phyloP scores from a whole-genome alignment of 2,113 vertebrate genomes.

The Procavia capensis region DNA sequence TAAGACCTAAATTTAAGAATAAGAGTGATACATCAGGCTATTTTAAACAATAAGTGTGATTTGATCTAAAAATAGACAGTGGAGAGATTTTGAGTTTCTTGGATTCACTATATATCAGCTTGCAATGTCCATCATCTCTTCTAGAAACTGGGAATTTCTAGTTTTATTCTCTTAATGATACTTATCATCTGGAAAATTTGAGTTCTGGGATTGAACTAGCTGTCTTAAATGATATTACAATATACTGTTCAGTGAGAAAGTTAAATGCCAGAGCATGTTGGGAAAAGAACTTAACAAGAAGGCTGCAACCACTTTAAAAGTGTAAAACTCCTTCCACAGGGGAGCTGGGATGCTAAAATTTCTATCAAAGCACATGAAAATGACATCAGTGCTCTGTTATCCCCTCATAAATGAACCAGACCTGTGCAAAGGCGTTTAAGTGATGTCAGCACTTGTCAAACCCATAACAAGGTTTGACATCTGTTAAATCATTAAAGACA shows the following conservation, averaged over 20 bases:
- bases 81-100: neutral
- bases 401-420: conserved; percentile 72
- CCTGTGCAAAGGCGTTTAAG: conserved; percentile 59
- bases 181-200: conserved; percentile 61
- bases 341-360: conserved; percentile 66
- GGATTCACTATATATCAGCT: neutral
- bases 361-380: conserved; percentile 73
- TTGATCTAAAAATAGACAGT: conserved; percentile 26
- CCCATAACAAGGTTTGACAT: conserved; percentile 68
- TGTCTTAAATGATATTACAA: conserved; percentile 59
- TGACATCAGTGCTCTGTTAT: conserved; percentile 77
- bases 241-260: conserved; percentile 54
- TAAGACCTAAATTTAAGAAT: conserved; percentile 44
- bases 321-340: conserved; percentile 61
- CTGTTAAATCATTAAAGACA: conserved; percentile 77
- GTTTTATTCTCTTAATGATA: conserved; percentile 29
- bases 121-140: neutral
- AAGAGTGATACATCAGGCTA: neutral
- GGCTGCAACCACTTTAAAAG: conserved; percentile 65
- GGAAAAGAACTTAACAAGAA: conserved; percentile 72
- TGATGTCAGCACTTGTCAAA: conserved; percentile 70
- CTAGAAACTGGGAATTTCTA: neutral
- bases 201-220: conserved; percentile 32
- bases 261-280: conserved; percentile 62
- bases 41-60: conserved; percentile 41